Evolutionary conservation across 2,113 vertebrate species (phyloP), one percentile per base, ranked within the genome.

Genomic region (Pleuronectes platessa): DNA sequence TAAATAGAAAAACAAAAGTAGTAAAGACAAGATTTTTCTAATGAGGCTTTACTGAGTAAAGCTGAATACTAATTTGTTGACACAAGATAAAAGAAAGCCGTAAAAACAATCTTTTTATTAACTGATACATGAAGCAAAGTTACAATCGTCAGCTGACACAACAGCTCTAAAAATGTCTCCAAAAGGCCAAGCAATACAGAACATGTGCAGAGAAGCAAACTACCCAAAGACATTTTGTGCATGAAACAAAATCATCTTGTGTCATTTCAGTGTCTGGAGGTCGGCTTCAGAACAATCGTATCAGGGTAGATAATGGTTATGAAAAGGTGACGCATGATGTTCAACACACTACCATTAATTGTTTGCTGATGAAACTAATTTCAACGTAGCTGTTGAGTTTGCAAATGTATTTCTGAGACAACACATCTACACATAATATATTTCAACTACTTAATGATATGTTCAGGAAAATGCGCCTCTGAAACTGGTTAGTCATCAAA

Each of bases 31-130:
- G 3, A 1, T 14, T 0, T 3, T 24, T 4, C 3, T 35, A 55
- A 4, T 35, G 20, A 23, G 14, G 14, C 17, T 56, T 20, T 7
- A 56, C 5, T 13, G 35, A 45, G 18, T n/a, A 73, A 54, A 47
- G 61, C 14, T 49, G 5, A 63, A 4, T 9, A 61, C 61, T 14
- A 58, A 5, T 6, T 31, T 31, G 31, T 31, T 7, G 31, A 71
- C 18, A 84, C 6, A 4, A 14, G 13, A 58, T 2, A 24, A 56
- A 56, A 23, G n/a, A 31, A 7, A 31, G 6, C 5, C 0, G 64
- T 71, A 55, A 21, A 7, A 71, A 72, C 10, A 55, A 11, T 45
- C 18, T 1, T 54, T 83, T 88, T 78, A 84, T 85, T 82, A 58
- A 56, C 5, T n/a, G 71, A 37, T 12, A 49, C 59, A 78, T 20